Conservation (phyloP, 2,888 invertebrate genomes). For the Brachynemurus nebulosus region DNA sequence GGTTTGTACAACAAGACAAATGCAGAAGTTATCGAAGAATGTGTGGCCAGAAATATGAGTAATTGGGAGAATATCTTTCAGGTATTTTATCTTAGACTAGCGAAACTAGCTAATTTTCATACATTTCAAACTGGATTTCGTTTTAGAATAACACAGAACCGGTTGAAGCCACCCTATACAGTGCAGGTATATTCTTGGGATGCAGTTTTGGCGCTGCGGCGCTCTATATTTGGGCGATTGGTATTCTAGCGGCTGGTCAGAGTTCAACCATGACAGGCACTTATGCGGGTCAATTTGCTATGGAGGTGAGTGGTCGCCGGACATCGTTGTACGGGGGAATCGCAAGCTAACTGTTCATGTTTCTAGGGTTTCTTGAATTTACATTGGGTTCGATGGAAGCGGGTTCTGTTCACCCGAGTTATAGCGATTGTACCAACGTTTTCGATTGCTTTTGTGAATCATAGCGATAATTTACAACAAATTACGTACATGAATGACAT, state of each 20-base stretch:
- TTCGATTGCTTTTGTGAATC: slow-evolving; percentile 50
- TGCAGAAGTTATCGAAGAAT: slow-evolving; percentile 33
- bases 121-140: too few species aligned
- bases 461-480: slow-evolving; percentile 50
- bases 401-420: slow-evolving; percentile 68
- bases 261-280: slow-evolving; percentile 77
- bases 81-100: too few species aligned
- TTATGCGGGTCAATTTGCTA: slow-evolving; percentile 77
- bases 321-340: too few species aligned
- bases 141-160: slow-evolving; percentile 34
- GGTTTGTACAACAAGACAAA: slow-evolving; percentile 64
- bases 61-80: too few species aligned
- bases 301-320: too few species aligned
- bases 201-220: slow-evolving; percentile 63
- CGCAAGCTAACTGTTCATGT: too few species aligned
- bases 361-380: slow-evolving; percentile 62
- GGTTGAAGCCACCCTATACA: slow-evolving; percentile 55
- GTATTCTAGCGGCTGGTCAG: slow-evolving; percentile 69
- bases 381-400: slow-evolving; percentile 75
- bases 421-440: slow-evolving; percentile 69
- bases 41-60: slow-evolving; percentile 7
- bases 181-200: slow-evolving; percentile 59
- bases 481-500: slow-evolving; percentile 72
- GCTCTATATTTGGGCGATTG: slow-evolving; percentile 76
- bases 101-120: too few species aligned